A percentile compares a stretch with the other conserved stretches of the same genome.
Evolutionary conservation across 2,113 vertebrate genomes (phyloP).

Genomic region (Micromys minutus): DNA sequence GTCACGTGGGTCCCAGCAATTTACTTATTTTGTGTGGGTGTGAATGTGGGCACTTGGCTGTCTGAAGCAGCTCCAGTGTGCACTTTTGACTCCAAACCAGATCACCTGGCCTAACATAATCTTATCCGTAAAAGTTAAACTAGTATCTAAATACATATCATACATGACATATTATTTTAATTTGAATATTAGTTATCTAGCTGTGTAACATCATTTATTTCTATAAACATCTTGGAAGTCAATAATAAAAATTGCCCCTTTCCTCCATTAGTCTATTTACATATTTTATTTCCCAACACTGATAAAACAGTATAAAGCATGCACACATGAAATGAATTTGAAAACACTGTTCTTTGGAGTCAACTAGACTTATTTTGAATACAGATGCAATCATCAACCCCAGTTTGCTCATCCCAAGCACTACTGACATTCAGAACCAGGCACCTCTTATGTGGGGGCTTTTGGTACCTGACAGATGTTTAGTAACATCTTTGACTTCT

Average conservation of each 20-base stretch:
- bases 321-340: not conserved
- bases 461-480: not conserved
- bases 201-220: not conserved
- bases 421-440: not conserved
- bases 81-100: not conserved
- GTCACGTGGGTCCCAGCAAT: too few relatives aligned
- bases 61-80: not conserved
- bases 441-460: not conserved
- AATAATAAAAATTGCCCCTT: not conserved
- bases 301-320: not conserved
- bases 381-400: not conserved
- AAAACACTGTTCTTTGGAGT: slow-evolving; percentile 4
- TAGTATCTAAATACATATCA: not conserved
- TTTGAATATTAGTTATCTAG: not conserved
- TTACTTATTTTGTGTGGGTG: too few relatives aligned
- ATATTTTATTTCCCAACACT: not conserved
- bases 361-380: not conserved
- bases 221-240: not conserved
- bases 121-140: slow-evolving; percentile 11
- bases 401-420: slow-evolving; percentile 14
- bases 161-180: not conserved
- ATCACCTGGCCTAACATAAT: not conserved
- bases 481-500: not conserved
- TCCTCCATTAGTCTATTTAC: not conserved
- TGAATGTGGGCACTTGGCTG: not conserved